A percentile compares a stretch with the other conserved stretches of the same genome.
phyloP scores from a whole-genome alignment of 2,113 vertebrate genomes.

The Telmatochromis sp. region DNA sequence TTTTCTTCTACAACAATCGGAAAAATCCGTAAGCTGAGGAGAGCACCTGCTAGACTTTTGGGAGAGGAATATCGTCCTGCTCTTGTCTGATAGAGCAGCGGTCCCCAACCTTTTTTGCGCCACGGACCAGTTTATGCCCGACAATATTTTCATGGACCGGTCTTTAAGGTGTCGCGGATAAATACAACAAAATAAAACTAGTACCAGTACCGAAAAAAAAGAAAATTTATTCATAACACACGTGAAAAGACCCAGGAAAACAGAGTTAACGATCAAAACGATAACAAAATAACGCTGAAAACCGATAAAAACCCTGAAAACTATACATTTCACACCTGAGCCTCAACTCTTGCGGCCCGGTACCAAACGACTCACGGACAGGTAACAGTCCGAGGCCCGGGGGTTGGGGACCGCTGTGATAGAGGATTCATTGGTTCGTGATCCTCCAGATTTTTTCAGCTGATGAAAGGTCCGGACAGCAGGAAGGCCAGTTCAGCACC shows the following conservation, averaged over 20 bases:
- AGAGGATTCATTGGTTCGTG: background rate
- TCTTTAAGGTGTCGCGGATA: too few relatives aligned
- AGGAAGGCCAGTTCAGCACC: background rate
- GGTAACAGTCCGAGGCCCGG: rapidly evolving
- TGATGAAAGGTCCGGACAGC: rapidly evolving
- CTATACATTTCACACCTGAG: too few relatives aligned
- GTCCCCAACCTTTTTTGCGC: too few relatives aligned
- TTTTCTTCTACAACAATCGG: background rate
- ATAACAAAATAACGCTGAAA: too few relatives aligned
- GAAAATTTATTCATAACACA: too few relatives aligned
- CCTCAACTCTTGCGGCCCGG: too few relatives aligned
- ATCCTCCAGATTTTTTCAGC: background rate
- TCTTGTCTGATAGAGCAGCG: background rate
- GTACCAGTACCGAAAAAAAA: rapidly evolving
- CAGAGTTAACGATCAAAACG: rapidly evolving
- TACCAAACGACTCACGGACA: too few relatives aligned
- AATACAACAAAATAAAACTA: too few relatives aligned
- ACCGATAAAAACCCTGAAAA: too few relatives aligned
- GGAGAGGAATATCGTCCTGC: background rate
- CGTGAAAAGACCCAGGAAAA: too few relatives aligned
- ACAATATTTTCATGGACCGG: too few relatives aligned
- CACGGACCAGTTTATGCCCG: too few relatives aligned
- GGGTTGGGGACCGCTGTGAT: background rate
- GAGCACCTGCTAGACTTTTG: background rate
- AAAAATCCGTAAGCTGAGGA: background rate